Percentiles rank a stretch among this genome's conserved stretches.
These are phyloP conservation scores for Malurus splendens DNA, from an alignment of 2,797 vertebrate species.

Conservation along the genomic window DNA sequence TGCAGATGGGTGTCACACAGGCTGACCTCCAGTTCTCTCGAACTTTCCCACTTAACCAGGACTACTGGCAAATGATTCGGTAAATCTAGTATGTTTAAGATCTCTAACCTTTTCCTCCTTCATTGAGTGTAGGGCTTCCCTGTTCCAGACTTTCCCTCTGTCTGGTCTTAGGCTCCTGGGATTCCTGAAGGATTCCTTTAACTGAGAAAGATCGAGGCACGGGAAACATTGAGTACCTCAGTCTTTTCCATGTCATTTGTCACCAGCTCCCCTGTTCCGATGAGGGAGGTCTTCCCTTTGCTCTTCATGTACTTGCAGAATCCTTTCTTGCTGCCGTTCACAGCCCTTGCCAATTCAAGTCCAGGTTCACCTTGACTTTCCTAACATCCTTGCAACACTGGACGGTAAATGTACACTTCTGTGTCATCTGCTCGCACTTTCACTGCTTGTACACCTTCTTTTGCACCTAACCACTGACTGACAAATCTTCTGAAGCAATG, in stretches of 20 bases:
- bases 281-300: neutral
- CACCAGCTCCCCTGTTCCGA: neutral
- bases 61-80: neutral
- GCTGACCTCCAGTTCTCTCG: neutral
- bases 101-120: neutral
- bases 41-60: neutral
- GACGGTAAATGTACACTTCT: neutral
- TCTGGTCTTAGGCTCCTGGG: neutral
- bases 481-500: neutral
- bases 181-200: neutral
- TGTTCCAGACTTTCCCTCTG: neutral
- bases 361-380: neutral
- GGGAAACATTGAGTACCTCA: neutral
- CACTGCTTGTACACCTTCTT: neutral
- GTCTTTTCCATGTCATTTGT: neutral
- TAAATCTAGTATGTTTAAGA: neutral
- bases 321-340: neutral
- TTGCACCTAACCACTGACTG: neutral
- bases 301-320: neutral
- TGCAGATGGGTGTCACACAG: neutral
- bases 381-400: neutral
- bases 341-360: neutral
- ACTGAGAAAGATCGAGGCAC: neutral
- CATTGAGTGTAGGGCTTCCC: neutral
- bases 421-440: neutral